Percentiles rank a stretch among this genome's conserved stretches.
These are phyloP conservation scores for Takifugu flavidus DNA, from an alignment of 2,113 vertebrate genomes.

Conservation along the genomic window DNA sequence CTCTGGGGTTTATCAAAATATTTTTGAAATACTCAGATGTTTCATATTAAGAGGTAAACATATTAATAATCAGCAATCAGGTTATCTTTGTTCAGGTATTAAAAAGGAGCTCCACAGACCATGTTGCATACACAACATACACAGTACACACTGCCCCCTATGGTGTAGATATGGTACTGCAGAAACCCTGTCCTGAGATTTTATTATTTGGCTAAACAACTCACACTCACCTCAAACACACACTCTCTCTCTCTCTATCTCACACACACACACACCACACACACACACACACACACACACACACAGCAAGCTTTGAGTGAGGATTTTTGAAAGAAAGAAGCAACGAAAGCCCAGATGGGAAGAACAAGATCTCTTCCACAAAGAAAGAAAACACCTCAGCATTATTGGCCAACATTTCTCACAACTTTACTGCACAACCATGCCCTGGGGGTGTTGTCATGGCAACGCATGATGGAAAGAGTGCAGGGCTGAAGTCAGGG, in stretches of 20 bases:
- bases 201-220: too few relatives aligned
- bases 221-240: too few relatives aligned
- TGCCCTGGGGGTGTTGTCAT: constrained; percentile 42
- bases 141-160: constrained; percentile 54
- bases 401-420: constrained; percentile 14
- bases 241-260: too few relatives aligned
- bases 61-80: too few relatives aligned
- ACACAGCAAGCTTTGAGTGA: background rate
- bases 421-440: constrained; percentile 31
- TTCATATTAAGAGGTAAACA: too few relatives aligned
- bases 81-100: too few relatives aligned
- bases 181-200: background rate
- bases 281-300: constrained; percentile 11
- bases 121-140: background rate
- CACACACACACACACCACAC: background rate
- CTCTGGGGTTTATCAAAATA: too few relatives aligned
- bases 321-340: background rate
- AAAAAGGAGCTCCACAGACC: background rate
- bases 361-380: background rate
- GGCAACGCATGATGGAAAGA: constrained; percentile 64
- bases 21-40: too few relatives aligned
- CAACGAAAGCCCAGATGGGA: too few relatives aligned
- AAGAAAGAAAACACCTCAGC: constrained; percentile 9
- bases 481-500: constrained; percentile 62
- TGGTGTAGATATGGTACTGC: constrained; percentile 8